A percentile compares a stretch with the other conserved stretches of the same genome.
These are phyloP conservation scores for Onchidella celtica DNA, from an alignment of 2,888 invertebrate species.

Conservation along the genomic window DNA sequence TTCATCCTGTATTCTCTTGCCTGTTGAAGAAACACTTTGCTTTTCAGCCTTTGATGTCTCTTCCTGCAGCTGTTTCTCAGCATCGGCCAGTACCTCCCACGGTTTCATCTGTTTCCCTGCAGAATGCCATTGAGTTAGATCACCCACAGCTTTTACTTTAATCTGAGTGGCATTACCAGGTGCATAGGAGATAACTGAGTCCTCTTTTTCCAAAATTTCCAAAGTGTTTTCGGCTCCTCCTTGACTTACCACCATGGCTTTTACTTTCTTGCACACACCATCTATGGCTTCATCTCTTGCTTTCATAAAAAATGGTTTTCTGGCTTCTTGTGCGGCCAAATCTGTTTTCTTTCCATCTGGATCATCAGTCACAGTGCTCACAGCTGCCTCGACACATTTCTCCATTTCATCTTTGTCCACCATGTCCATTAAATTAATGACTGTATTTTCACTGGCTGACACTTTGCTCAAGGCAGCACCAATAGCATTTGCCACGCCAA, in stretches of 20 bases:
- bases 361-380: constrained; percentile 38
- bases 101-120: not conserved
- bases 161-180: constrained; percentile 73
- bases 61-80: not conserved
- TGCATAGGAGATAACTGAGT: constrained; percentile 70
- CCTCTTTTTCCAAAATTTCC: constrained; percentile 62
- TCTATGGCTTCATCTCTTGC: constrained; percentile 60
- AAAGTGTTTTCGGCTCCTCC: constrained; percentile 60
- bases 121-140: constrained; percentile 53
- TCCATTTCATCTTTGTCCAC: constrained; percentile 52
- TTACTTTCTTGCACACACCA: constrained; percentile 41
- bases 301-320: constrained; percentile 56
- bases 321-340: constrained; percentile 47
- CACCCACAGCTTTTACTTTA: constrained; percentile 72
- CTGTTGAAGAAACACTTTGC: constrained; percentile 49
- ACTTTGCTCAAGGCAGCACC: constrained; percentile 78
- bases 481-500: constrained; percentile 77
- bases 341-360: constrained; percentile 46
- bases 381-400: constrained; percentile 28
- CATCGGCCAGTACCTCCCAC: constrained; percentile 32
- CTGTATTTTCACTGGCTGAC: constrained; percentile 64
- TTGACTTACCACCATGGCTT: constrained; percentile 14
- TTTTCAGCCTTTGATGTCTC: not conserved
- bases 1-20: constrained; percentile 15
- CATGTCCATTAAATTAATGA: constrained; percentile 61